Base-by-base conservation (phyloP, 2,888 invertebrate species). In the Trissolcus brochymenae region DNA sequence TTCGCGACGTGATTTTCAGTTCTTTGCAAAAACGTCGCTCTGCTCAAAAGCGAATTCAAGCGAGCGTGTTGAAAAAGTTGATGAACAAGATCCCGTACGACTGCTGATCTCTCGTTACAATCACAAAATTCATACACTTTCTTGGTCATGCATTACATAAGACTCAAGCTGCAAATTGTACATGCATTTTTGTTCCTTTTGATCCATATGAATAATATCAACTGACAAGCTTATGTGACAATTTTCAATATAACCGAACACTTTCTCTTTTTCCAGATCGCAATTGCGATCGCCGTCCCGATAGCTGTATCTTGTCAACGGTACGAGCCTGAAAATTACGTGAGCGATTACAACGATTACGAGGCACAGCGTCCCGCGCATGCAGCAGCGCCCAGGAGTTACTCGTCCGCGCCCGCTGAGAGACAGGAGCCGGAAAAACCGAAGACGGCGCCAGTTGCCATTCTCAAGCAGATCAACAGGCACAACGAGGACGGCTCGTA, bases 401-500 rank as follows among this genome's bases (percentile, higher is more conserved):
- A 92, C 90, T 87, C 91, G 7, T 90, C 90, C 67, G 83, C 89
- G 13, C 87, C 90, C 13, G 82, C 90, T 0, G 89, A 90, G 70
- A 89, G 89, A 70, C 90, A 89, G 16, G 90, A 90, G 29, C 82
- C 88, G 4, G 86, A 84, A 14, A 90, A 91, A 72, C 90, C 91
- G 0, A 91, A 90, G 76, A 91, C 92, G 43, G 91, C 94, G 0
- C 93, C 95, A 0, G 93, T 96, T 55, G 91, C 96, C 50, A 96
- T 96, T 84, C 91, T 96, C 67, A 96, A 96, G 88, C 96, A 96
- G 90, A 96, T 96, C 80, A 95, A 96, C 90, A 93, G 95, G 87
- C 96, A 95, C 90, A 95, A 96, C 84, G 95, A 96, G 87, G 96
- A 96, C 86, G 96, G 96, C 64, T 96, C 96, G 0, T 97, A 97